Evolutionary conservation across 1,140 invertebrate species (phyloP).

Genomic region (Argopecten irradians): DNA sequence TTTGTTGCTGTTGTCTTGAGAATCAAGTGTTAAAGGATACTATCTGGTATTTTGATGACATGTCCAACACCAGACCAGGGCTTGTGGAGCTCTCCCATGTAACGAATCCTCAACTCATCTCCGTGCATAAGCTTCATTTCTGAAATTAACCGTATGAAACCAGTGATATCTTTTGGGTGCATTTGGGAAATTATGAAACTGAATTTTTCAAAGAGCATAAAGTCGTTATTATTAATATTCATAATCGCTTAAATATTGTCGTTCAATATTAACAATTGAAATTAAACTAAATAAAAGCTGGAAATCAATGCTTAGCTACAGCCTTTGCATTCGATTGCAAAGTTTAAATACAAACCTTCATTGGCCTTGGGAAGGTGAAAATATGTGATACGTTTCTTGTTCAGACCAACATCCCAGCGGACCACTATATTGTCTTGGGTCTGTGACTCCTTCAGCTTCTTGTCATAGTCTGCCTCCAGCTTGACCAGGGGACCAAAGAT

Average conservation of each 20-base stretch:
- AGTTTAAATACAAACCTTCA: conserved; percentile 80
- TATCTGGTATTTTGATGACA: conserved; percentile 99
- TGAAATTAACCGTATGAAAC: conserved; percentile 66
- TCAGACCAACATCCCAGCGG: conserved; percentile 98
- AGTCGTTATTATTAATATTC: neutral
- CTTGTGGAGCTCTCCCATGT: conserved; percentile 93
- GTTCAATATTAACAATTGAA: too few relatives aligned
- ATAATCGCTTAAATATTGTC: too few relatives aligned
- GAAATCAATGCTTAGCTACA: neutral
- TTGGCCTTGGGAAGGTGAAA: conserved; percentile 98
- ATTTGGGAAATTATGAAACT: neutral
- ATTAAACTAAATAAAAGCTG: too few relatives aligned
- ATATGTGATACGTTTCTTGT: conserved; percentile 97
- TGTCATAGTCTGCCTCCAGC: conserved; percentile 99
- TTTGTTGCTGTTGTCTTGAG: neutral
- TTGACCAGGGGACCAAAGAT: conserved; percentile 98
- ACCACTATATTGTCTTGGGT: conserved; percentile 99
- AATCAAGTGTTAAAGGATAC: conserved; percentile 75
- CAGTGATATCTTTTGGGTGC: too few relatives aligned
- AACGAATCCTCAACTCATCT: conserved; percentile 95
- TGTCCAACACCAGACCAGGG: conserved; percentile 95
- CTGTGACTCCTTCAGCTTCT: conserved; percentile 97
- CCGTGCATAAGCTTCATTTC: conserved; percentile 99
- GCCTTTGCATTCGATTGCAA: neutral
- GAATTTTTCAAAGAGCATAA: neutral